These are phyloP conservation scores for Trichomycterus rosablanca DNA, from an alignment of 2,113 vertebrate genomes.

Conservation along the genomic window DNA sequence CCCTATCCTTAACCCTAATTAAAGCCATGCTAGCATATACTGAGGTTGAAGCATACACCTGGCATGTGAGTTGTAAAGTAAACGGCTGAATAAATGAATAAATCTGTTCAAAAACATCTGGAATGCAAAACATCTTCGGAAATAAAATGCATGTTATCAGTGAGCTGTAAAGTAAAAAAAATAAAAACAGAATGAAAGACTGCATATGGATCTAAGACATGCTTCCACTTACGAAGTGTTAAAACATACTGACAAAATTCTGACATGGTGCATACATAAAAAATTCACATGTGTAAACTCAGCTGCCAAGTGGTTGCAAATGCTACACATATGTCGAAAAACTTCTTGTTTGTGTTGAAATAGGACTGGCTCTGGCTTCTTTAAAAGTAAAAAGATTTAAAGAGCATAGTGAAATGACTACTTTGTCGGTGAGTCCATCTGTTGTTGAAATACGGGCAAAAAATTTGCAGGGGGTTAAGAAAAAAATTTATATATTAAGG, in stretches of 20 bases:
- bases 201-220: slow-evolving; percentile 31
- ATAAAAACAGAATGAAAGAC: neutral
- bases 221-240: slow-evolving; percentile 43
- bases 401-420: neutral
- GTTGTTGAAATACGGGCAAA: too few species aligned
- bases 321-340: slow-evolving; percentile 73
- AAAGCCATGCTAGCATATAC: slow-evolving; percentile 55
- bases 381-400: too few species aligned
- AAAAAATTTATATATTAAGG: neutral
- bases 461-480: neutral
- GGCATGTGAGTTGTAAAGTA: slow-evolving; percentile 70
- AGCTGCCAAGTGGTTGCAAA: slow-evolving; percentile 83
- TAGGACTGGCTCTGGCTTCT: neutral
- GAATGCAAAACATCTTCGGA: slow-evolving; percentile 11
- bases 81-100: slow-evolving; percentile 15
- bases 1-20: slow-evolving; percentile 55
- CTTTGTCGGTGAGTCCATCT: neutral
- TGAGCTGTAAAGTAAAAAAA: neutral
- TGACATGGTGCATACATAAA: slow-evolving; percentile 40
- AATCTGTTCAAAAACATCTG: neutral
- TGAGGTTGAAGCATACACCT: slow-evolving; percentile 74
- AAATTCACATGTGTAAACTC: slow-evolving; percentile 67
- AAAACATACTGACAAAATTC: slow-evolving; percentile 36
- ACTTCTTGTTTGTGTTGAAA: neutral
- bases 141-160: slow-evolving; percentile 6